phyloP scores from a whole-genome alignment of 2,113 vertebrate species.

The Rhodinocichla rosea region DNA sequence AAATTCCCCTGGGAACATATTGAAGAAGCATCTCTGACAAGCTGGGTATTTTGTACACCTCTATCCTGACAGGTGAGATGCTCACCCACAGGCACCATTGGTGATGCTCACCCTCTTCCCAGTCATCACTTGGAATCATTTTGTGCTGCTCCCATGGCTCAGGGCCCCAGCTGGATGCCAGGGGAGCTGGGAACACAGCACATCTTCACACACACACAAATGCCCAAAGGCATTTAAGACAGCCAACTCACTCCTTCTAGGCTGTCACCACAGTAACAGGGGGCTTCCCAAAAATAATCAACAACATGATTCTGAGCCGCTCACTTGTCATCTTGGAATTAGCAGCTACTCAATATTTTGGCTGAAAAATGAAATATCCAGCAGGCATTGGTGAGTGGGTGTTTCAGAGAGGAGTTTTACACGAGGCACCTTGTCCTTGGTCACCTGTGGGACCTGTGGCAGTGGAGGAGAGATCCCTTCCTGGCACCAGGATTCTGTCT shows the following conservation, averaged over 20 bases:
- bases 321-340: background rate
- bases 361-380: background rate
- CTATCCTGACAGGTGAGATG: background rate
- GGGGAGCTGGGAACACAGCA: background rate
- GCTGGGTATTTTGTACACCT: background rate
- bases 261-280: background rate
- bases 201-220: background rate
- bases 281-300: slow-evolving; percentile 3
- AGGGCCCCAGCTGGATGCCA: background rate
- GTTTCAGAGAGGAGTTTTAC: background rate
- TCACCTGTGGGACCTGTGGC: background rate
- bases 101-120: background rate
- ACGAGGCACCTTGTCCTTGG: background rate
- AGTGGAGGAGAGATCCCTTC: background rate
- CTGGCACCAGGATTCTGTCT: background rate
- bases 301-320: rapidly evolving
- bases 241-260: background rate
- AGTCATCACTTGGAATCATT: rapidly evolving
- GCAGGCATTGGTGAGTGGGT: background rate
- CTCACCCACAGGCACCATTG: rapidly evolving
- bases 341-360: background rate
- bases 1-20: background rate
- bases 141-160: background rate
- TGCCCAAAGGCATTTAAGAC: background rate
- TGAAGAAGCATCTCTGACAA: background rate